Evolutionary conservation across 1,140 invertebrate species (phyloP), one percentile per base, ranked within the genome.

Genomic region (Trichonephila clavata): DNA sequence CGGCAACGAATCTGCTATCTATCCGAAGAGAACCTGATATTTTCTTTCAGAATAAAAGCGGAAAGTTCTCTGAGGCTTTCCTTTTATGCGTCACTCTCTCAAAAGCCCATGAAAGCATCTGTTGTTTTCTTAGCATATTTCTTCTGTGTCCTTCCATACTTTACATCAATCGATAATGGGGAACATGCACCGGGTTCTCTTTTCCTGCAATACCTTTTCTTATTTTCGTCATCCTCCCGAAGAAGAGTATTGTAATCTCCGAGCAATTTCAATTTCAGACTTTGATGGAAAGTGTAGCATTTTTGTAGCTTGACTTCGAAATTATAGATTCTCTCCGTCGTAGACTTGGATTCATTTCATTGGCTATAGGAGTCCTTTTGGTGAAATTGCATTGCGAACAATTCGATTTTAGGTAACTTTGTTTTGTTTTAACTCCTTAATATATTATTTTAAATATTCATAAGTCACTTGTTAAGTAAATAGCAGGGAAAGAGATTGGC

Each of bases 61-160:
- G 27, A 24, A 71, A 71, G 27, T 27, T 63, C 60, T 21, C 60
- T 21, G 50, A 61, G 4, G 24, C 3, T 32, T 71, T 16, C 68
- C 27, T 71, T 32, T 32, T 27, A 14, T 27, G 32, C 68, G 68
- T 71, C 68, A 71, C 13, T 71, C 68, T 32, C 16, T 24, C 68
- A 2, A 24, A 71, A 27, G 68, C n/a, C 68, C 27, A 71, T 71
- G 68, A 71, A 71, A 71, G 68, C 68, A 71, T 32, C 27, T 71
- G 68, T 71, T 71, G 68, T 83, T 83, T 83, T 83, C 80, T 83
- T 83, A 83, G 50, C 80, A 71, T 71, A 71, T 71, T 71, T 71
- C 68, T 71, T 13, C 24, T 71, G 68, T 32, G 68, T 71, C 68
- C 68, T 71, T 3, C 68, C n/a, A 24, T 71, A 71, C 68, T 71